Evolutionary conservation across 2,888 invertebrate species (phyloP), one percentile per base, ranked within the genome.

Genomic region (Heteropelma amictum): DNA sequence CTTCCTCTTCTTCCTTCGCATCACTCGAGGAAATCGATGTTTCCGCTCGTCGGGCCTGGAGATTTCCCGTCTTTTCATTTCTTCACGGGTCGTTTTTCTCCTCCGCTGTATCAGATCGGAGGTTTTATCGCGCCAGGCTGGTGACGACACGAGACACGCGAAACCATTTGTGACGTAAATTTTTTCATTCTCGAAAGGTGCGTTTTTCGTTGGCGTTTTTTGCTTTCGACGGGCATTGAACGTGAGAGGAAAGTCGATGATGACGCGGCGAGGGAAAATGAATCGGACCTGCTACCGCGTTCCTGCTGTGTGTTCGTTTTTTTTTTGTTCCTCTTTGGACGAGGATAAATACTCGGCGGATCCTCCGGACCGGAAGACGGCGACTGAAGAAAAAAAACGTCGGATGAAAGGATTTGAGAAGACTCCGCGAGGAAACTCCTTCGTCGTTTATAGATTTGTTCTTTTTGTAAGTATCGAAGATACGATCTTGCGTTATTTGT

Each of bases 131-230:
- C 67, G 8, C 3, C 26, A 53, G 61, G 30, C 40, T 71, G n/a
- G n/a, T n/a, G 74, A 72, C 80, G 80, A 78, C 80, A 71, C 68
- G 70, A 78, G 79, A 80, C 78, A 78, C 68, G 81, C 79, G 77
- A 81, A 81, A 80, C 14, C 74, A 53, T 79, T 76, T 54, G 42
- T 65, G 72, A 72, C 63, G 79, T 72, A 77, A 75, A 77, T 54
- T 56, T 47, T 73, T 51, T 54, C 60, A 74, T 77, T 76, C 65
- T 76, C 51, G 38, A 58, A 54, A 63, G 72, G 70, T 65, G 38
- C 30, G 17, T 47, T 7, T 45, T 45, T 63, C 40, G 45, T 56
- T 19, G 28, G 33, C 42, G 33, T 73, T 23, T 47, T 17, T 45
- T 49, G 40, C 40, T 28, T 40, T 23, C 10, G n/a, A n/a, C n/a